Evolutionary conservation across 2,888 invertebrate species (phyloP), one percentile per base, ranked within the genome.

Genomic region (Cheilosia variabilis): DNA sequence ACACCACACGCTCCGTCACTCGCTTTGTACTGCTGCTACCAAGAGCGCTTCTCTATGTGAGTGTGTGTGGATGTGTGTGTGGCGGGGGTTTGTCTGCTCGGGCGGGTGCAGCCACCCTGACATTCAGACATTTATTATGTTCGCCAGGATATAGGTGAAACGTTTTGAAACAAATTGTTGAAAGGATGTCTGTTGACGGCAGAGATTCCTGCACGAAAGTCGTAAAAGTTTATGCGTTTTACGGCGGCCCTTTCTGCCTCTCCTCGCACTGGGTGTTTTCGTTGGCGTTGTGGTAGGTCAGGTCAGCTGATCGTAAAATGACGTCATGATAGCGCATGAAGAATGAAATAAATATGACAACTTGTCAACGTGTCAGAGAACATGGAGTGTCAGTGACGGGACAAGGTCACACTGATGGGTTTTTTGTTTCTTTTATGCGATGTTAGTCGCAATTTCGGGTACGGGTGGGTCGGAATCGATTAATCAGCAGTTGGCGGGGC

Each of bases 211-310:
- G 81, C 84, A 82, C 77, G 90, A 91, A 91, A 90, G 90, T 91
- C 91, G 91, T 91, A 91, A 91, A 91, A 91, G 89, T 91, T 91
- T 91, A 91, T 91, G 90, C 89, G 90, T 90, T 90, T 90, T 90
- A 80, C 27, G 52, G 13, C 66, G 19, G 53, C 31, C 60, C n/a
- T 34, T 62, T 27, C 27, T 65, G 65, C 55, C 60, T 55, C 31
- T 31, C 2, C 31, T 9, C 27, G 50, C 60, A 60, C 47, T 73
- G 72, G 73, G 41, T 31, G 9, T 31, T 31, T 7, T 31, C 9
- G 31, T 31, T 31, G 31, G 7, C 31, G 9, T 72, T 73, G 65
- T 53, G 71, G 60, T 72, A 80, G 66, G 86, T 86, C 86, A 75
- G 76, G 76, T 71, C 55, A 71, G 76, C 76, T 86, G 86, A 86